Percentiles rank a stretch among this genome's conserved stretches.
Evolutionary conservation across 1,140 invertebrate genomes (phyloP).

Genomic region (Drosophila ambigua): DNA sequence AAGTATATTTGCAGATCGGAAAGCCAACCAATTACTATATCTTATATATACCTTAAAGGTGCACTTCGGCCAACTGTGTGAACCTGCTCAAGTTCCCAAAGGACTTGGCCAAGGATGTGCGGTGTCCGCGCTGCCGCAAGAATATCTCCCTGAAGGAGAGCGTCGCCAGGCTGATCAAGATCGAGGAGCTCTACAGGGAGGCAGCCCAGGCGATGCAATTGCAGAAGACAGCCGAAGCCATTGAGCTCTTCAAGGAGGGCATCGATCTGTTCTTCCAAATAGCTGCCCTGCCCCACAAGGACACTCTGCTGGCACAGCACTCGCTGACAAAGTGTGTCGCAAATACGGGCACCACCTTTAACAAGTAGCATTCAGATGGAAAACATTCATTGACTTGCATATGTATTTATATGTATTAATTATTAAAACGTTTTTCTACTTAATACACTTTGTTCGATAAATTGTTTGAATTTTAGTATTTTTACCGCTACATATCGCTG

Average conservation of each 20-base stretch:
- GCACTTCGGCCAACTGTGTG: slow-evolving; percentile 85
- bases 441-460: neutral
- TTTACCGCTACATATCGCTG: neutral
- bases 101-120: slow-evolving; percentile 76
- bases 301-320: slow-evolving; percentile 86
- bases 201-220: slow-evolving; percentile 84
- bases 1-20: slow-evolving; percentile 3
- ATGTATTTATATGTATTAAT: slow-evolving; percentile 15
- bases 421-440: slow-evolving; percentile 39
- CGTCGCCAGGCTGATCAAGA: slow-evolving; percentile 84
- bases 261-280: slow-evolving; percentile 85
- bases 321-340: slow-evolving; percentile 86
- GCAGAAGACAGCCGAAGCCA: slow-evolving; percentile 82
- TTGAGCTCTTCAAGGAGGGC: slow-evolving; percentile 83
- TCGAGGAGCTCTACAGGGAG: slow-evolving; percentile 84
- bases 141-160: slow-evolving; percentile 85
- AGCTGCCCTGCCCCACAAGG: slow-evolving; percentile 86
- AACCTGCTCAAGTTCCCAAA: slow-evolving; percentile 84
- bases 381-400: slow-evolving; percentile 6
- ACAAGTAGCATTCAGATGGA: slow-evolving; percentile 34
- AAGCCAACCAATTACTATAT: neutral
- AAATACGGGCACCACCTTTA: slow-evolving; percentile 79
- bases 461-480: neutral
- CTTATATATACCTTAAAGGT: slow-evolving; percentile 83
- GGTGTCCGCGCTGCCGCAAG: slow-evolving; percentile 85